A percentile compares a stretch with the other conserved stretches of the same genome.
Evolutionary conservation across 2,113 vertebrate species (phyloP).

Genomic region (Ceyx margarethae): DNA sequence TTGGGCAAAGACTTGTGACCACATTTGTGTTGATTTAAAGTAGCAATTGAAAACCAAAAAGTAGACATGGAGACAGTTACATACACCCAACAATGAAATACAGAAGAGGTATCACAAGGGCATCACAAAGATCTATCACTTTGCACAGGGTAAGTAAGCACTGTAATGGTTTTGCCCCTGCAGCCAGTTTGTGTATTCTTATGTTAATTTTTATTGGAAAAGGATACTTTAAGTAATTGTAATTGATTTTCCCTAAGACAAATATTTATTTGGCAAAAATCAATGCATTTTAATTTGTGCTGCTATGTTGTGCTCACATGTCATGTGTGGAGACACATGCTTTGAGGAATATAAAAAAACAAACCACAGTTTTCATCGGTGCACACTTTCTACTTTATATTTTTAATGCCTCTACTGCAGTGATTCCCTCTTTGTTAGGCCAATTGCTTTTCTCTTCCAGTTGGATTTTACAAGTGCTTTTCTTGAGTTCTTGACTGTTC

Average conservation of each 20-base stretch:
- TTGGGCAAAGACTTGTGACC: background rate
- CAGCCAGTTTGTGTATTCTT: background rate
- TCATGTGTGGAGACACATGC: background rate
- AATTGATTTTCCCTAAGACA: slow-evolving; percentile 12
- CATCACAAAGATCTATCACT: background rate
- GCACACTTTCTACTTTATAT: background rate
- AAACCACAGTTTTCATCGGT: background rate
- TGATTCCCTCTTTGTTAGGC: background rate
- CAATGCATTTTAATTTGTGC: slow-evolving; percentile 35
- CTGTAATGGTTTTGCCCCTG: background rate
- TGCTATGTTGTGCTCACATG: background rate
- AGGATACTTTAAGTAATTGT: slow-evolving; percentile 18
- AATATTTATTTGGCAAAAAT: slow-evolving; percentile 2
- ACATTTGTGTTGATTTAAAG: background rate
- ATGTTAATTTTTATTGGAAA: slow-evolving; percentile 27
- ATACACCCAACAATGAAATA: background rate
- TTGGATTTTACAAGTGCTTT: background rate
- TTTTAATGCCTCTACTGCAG: background rate
- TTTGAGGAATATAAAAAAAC: background rate
- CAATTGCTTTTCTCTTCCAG: background rate
- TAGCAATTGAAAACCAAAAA: background rate
- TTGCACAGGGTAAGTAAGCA: background rate
- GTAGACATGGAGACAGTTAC: background rate
- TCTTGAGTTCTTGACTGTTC: background rate
- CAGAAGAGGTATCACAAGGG: background rate